Base-by-base conservation (phyloP, 2,113 vertebrate species). In the Rostratula benghalensis region DNA sequence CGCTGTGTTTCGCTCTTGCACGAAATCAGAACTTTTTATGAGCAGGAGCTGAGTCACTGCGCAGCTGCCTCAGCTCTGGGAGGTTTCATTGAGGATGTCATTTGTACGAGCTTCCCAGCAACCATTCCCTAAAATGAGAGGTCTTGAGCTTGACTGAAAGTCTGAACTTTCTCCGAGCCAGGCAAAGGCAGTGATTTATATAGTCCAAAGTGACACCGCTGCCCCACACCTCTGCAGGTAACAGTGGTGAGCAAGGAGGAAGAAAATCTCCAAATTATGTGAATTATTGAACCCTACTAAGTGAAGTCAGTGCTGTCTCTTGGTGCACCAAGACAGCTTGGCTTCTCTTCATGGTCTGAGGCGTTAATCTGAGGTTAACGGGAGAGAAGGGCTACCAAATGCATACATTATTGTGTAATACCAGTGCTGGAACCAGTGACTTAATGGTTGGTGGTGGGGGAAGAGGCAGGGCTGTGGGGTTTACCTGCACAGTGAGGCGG, bases 1-100 rank as follows among this genome's bases (percentile, higher is more conserved):
- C 56, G 4, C 27, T 3, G 45, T 63, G n/a, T 54, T 50, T 17
- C 14, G 43, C 53, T 37, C 0, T 33, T 33, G 31, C 28, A 81
- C 14, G 43, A 83, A 89, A 53, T 56, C 24, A 73, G 63, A n/a
- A 41, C 7, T 83, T 70, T 41, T 75, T 48, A 43, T 41, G 46
- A 83, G 57, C 59, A 27, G 67, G 67, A 83, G 92, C 89, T 89
- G 89, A 92, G 94, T 92, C 92, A 75, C 77, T 4, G 21, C 31
- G 80, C 90, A 86, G 92, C 83, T 82, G 75, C 71, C 83, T 88
- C 56, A 5, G 48, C 59, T 41, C 57, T 4, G 21, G 31, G 80
- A 31, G 53, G 8, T 56, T 33, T 39, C 37, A 10, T 33, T 45
- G 83, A 67, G 30, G 59, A 46, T 11, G 6, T 2, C 9, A 28